Conservation (phyloP, 64 coral and sea anemone species). For the Cladopsammia gracilis region DNA sequence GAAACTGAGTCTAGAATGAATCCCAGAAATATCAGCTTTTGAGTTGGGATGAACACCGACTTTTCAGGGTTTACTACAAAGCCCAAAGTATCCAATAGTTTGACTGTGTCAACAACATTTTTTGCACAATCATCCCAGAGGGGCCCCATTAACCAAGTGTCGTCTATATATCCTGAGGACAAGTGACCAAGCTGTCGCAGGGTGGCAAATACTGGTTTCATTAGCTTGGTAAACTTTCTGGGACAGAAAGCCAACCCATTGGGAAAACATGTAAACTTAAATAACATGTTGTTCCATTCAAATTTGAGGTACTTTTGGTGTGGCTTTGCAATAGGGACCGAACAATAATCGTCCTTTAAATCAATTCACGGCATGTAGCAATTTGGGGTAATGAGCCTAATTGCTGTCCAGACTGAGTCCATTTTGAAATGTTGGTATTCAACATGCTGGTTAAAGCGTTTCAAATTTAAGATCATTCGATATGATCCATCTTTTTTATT, state of each 20-base stretch:
- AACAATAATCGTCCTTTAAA: slow-evolving; percentile 21
- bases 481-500: slow-evolving; percentile 40
- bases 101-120: slow-evolving; percentile 26
- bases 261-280: too few species aligned
- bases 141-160: slow-evolving; percentile 6
- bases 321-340: slow-evolving; percentile 39
- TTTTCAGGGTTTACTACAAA: slow-evolving; percentile 30
- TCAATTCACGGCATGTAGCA: slow-evolving; percentile 22
- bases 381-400: slow-evolving; percentile 8
- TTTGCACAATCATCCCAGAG: background rate
- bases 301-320: slow-evolving; percentile 36
- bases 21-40: slow-evolving; percentile 8
- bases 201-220: slow-evolving; percentile 31
- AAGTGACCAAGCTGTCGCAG: slow-evolving; percentile 7
- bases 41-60: slow-evolving; percentile 8
- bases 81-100: background rate
- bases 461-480: slow-evolving; percentile 50
- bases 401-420: slow-evolving; percentile 35
- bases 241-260: slow-evolving; percentile 40
- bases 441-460: slow-evolving; percentile 24
- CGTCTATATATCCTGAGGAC: background rate
- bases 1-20: slow-evolving; percentile 32
- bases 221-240: slow-evolving; percentile 14
- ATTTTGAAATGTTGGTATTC: slow-evolving; percentile 58
- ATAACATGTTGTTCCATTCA: slow-evolving; percentile 25